Base-by-base conservation (phyloP, 2,113 vertebrate genomes). In the Amphiprion percula region DNA sequence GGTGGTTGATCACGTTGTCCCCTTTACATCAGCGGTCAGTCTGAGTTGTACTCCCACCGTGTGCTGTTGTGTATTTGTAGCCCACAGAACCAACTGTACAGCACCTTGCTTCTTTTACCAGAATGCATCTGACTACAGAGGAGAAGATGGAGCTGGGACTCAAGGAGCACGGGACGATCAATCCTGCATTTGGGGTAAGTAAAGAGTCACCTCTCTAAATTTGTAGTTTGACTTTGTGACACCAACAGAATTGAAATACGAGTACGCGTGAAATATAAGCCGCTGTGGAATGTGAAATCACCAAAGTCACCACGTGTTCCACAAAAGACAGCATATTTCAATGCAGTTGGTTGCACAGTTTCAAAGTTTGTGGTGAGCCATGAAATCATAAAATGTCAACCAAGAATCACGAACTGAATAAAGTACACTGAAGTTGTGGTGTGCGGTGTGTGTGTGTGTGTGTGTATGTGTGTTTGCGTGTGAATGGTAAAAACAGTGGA, bases 111-210 rank as follows among this genome's bases (percentile, higher is more conserved):
- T 26, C 9, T 8, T 53, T 63, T 2, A 63, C 30, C 56, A 87
- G 39, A 44, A 94, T 95, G 93, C 90, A 88, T 64, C 84, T 90
- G 14, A 63, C 79, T 0, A 59, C 87, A 10, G 91, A 92, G 58
- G 83, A 88, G 73, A 90, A 71, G 26, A 67, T 88, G 1, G 92
- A 93, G 68, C 74, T 87, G 4, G 89, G 84, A 26, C 52, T 85
- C 4, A 88, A 39, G 33, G 85, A 87, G 5, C 75, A 80, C 15
- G 90, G 81, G 15, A 79, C 79, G 0, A 52, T 80, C 23, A 90
- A 91, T 55, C 82, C 80, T 10, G 70, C 82, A 0, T 92, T 92
- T 11, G 44, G 63, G 86, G 94, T 95, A 79, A 93, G 94, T 85
- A 14, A 37, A 33, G 3, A 4, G 0, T 53, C 28, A 10, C 61